These are phyloP conservation scores for Volucella bombylans DNA, from an alignment of 2,888 invertebrate species.

Conservation along the genomic window DNA sequence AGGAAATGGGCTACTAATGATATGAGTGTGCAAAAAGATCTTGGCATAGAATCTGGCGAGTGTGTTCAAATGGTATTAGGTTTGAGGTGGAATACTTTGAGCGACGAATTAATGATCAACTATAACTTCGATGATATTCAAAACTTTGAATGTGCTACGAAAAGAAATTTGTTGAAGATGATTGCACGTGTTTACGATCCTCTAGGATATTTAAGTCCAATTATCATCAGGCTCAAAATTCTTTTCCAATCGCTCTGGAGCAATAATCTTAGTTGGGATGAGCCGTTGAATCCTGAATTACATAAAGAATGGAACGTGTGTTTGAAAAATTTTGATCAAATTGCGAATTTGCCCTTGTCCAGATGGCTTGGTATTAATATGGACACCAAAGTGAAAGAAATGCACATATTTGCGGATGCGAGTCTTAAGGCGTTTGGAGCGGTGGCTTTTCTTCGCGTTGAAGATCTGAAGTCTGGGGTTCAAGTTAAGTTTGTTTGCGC, in stretches of 20 bases:
- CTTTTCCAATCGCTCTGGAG: constrained; percentile 13
- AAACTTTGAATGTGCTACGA: constrained; percentile 5
- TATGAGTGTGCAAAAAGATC: not conserved
- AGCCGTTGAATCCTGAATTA: not conserved
- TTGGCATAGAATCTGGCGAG: too few species aligned
- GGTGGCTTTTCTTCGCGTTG: not conserved
- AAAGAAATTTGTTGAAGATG: not conserved
- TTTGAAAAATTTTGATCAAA: not conserved
- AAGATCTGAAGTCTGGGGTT: not conserved
- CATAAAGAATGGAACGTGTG: not conserved
- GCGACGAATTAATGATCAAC: too few species aligned
- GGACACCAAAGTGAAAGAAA: not conserved
- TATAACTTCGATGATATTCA: not conserved
- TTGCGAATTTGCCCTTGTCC: not conserved
- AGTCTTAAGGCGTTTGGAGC: constrained; percentile 17
- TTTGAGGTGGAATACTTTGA: too few species aligned
- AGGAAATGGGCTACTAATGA: constrained; percentile 30
- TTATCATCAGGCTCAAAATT: not conserved
- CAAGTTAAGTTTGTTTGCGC: constrained; percentile 2
- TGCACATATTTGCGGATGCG: constrained; percentile 19
- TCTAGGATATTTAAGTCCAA: not conserved
- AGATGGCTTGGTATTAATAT: not conserved
- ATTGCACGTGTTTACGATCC: constrained; percentile 16
- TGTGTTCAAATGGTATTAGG: too few species aligned
- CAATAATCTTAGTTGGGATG: not conserved